Percentiles rank a stretch among this genome's conserved stretches.
Evolutionary conservation across 2,888 invertebrate species (phyloP).

Genomic region (Hipparchia sbordonii): DNA sequence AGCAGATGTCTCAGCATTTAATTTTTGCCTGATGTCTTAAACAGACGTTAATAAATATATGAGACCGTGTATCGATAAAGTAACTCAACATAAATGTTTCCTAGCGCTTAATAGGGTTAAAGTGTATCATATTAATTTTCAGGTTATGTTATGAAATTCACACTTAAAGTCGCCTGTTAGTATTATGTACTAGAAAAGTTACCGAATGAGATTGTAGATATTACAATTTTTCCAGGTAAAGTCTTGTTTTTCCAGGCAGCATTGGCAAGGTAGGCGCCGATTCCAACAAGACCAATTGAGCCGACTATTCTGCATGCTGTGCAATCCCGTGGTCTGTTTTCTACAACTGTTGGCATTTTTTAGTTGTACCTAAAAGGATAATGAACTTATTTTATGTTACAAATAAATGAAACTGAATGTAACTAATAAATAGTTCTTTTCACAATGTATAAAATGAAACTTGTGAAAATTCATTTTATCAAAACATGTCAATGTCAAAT

Average conservation of each 20-base stretch:
- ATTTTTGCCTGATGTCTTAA: too few relatives aligned
- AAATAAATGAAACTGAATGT: neutral
- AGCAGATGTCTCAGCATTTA: too few relatives aligned
- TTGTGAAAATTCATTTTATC: neutral
- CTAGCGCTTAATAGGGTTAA: too few relatives aligned
- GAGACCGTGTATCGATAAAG: too few relatives aligned
- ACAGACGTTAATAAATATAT: too few relatives aligned
- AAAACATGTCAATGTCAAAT: neutral
- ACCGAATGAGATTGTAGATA: conserved; percentile 77
- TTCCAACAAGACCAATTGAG: conserved; percentile 84
- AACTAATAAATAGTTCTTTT: too few relatives aligned
- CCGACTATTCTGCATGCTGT: conserved; percentile 83
- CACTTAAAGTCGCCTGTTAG: neutral
- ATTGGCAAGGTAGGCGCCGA: conserved; percentile 83
- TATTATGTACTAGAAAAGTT: conserved; percentile 38
- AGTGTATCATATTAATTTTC: too few relatives aligned
- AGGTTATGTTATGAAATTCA: neutral
- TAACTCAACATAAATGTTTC: too few relatives aligned
- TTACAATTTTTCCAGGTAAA: conserved; percentile 67
- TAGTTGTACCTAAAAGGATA: neutral
- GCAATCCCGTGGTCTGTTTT: conserved; percentile 80
- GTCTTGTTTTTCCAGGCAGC: conserved; percentile 80
- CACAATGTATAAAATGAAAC: too few relatives aligned
- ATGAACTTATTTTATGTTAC: neutral
- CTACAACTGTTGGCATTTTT: conserved; percentile 59